phyloP scores from a whole-genome alignment of 2,888 invertebrate genomes.

The Sminthurides aquaticus region DNA sequence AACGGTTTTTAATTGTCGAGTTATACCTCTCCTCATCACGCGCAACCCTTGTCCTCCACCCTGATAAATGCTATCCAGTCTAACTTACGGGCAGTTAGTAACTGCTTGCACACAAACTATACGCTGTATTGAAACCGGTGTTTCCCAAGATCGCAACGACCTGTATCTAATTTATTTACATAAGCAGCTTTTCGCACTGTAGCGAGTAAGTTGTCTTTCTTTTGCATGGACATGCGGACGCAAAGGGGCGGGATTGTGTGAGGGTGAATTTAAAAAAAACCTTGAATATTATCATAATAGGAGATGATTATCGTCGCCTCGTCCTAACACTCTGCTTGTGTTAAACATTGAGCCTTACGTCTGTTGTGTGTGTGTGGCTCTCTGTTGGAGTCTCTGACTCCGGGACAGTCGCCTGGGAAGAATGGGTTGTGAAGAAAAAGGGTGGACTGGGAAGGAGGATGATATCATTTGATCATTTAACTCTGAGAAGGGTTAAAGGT shows the following conservation, averaged over 20 bases:
- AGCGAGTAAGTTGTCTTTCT: too few species aligned
- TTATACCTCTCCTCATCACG: neutral
- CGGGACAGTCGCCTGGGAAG: too few species aligned
- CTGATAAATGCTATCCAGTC: neutral
- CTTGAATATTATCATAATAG: neutral
- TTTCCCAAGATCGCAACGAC: neutral
- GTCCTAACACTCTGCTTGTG: too few species aligned
- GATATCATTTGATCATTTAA: too few species aligned
- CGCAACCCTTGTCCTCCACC: neutral
- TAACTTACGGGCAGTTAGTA: neutral
- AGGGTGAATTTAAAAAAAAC: neutral
- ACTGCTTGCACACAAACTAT: neutral
- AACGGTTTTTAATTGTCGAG: neutral
- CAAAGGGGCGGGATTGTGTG: too few species aligned
- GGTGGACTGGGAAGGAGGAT: too few species aligned
- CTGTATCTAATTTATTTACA: neutral
- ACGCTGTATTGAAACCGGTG: neutral
- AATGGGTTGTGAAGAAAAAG: too few species aligned
- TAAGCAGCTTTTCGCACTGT: neutral
- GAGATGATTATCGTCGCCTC: neutral
- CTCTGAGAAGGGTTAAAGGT: too few species aligned
- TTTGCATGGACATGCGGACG: too few species aligned
- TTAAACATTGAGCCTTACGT: too few species aligned
- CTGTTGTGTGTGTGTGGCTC: too few species aligned
- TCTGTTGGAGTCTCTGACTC: too few species aligned